Conservation (phyloP, 2,888 invertebrate genomes). For the Omphaloscelis lunosa region DNA sequence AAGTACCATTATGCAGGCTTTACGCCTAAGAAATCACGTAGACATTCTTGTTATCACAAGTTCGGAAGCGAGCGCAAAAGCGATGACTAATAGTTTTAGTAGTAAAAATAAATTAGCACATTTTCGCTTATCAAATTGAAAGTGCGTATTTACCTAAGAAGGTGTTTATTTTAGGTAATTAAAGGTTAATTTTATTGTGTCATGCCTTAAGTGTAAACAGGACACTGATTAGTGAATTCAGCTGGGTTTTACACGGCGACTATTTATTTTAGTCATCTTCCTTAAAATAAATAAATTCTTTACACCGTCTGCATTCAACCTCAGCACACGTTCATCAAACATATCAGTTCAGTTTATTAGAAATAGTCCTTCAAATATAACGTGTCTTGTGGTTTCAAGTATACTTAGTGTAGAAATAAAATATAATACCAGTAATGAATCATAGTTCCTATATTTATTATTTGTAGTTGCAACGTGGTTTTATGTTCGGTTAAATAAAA, state of each 20-base stretch:
- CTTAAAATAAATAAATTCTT: conserved; percentile 48
- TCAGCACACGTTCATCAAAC: conserved; percentile 41
- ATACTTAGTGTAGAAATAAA: conserved; percentile 44
- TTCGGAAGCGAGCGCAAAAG: conserved; percentile 15
- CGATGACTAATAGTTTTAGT: conserved; percentile 35
- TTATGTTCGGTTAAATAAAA: conserved; percentile 37
- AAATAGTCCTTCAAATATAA: conserved; percentile 61
- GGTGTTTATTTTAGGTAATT: neutral
- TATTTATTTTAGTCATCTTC: conserved; percentile 52
- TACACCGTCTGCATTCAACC: conserved; percentile 39
- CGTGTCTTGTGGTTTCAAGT: conserved; percentile 58
- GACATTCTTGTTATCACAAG: conserved; percentile 20
- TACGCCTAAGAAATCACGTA: conserved; percentile 46
- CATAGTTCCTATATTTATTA: conserved; percentile 27
- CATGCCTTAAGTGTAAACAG: conserved; percentile 29
- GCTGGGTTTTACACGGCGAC: conserved; percentile 54
- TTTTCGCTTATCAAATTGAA: conserved; percentile 30
- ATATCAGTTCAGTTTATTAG: conserved; percentile 52
- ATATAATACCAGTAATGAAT: conserved; percentile 25
- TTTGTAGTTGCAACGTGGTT: conserved; percentile 26
- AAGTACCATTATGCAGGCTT: conserved; percentile 20
- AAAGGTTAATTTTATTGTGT: conserved; percentile 17
- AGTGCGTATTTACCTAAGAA: conserved; percentile 13
- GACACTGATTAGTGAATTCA: conserved; percentile 33
- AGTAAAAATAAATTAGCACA: conserved; percentile 20